Evolutionary conservation across 2,888 invertebrate species (phyloP).

Genomic region (Athalia circularis): DNA sequence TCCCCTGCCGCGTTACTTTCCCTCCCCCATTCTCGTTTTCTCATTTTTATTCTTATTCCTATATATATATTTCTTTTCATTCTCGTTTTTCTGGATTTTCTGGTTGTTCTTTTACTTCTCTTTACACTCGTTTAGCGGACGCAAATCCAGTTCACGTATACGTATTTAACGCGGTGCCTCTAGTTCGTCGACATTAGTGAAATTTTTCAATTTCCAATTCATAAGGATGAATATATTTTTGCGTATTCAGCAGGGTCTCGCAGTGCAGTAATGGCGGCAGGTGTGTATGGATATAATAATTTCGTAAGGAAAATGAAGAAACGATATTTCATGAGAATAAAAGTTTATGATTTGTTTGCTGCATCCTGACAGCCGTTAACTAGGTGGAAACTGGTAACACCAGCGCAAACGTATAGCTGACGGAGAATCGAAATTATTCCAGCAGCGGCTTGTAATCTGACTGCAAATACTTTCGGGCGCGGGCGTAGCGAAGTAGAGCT

Average conservation of each 20-base stretch:
- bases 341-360: conserved; percentile 40
- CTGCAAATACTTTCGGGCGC: conserved; percentile 54
- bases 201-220: conserved; percentile 27
- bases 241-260: not conserved
- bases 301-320: conserved; percentile 13
- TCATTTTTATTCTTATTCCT: not conserved
- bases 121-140: not conserved
- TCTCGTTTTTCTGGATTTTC: not conserved
- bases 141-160: not conserved
- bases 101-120: not conserved
- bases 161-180: not conserved
- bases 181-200: conserved; percentile 10
- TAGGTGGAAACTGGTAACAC: conserved; percentile 37
- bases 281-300: not conserved
- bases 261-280: not conserved
- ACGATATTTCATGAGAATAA: conserved; percentile 27
- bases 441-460: conserved; percentile 59
- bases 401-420: not conserved
- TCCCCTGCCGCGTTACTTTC: conserved; percentile 15
- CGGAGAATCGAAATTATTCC: conserved; percentile 56
- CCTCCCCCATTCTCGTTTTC: not conserved
- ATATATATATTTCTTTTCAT: not conserved
- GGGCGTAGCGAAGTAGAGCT: conserved; percentile 1
- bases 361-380: conserved; percentile 39
- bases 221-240: conserved; percentile 12